phyloP scores from a whole-genome alignment of 2,797 vertebrate species.

The Sebastes taczanowskii region DNA sequence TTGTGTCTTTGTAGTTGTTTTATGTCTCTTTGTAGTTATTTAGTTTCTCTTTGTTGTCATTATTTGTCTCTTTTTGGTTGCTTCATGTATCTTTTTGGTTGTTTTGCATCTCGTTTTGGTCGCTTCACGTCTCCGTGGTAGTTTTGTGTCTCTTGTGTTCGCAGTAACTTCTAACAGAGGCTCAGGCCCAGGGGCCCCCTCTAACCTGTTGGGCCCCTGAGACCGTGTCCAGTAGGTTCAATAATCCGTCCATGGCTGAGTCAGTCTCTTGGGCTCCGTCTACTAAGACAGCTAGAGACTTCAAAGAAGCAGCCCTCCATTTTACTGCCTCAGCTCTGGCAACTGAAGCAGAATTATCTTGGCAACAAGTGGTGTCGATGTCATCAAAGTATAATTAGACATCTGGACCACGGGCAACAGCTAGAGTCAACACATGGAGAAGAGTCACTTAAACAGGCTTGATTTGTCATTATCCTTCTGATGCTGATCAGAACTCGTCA shows the following conservation, averaged over 20 bases:
- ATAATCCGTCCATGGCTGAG: background rate
- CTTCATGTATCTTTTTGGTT: too few species aligned
- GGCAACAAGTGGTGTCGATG: constrained; percentile 5
- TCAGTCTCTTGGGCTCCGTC: background rate
- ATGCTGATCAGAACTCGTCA: constrained; percentile 1
- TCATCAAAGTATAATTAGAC: constrained; percentile 33
- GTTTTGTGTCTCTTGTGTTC: background rate
- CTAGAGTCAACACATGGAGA: constrained; percentile 21
- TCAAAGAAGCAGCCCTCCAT: background rate
- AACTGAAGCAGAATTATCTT: background rate
- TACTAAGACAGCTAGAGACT: background rate
- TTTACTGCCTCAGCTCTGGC: background rate
- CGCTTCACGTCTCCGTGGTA: background rate
- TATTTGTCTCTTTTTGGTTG: too few species aligned
- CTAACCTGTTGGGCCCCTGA: background rate
- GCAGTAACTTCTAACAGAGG: background rate
- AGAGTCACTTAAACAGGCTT: constrained; percentile 2
- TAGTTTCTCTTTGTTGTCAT: too few species aligned
- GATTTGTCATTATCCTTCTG: constrained; percentile 19
- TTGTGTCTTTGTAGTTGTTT: too few species aligned
- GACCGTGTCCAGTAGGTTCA: background rate
- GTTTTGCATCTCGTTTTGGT: too few species aligned
- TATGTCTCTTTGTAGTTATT: too few species aligned
- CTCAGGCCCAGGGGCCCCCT: background rate
- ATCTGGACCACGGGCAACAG: constrained; percentile 28